These are phyloP conservation scores for Tenualosa ilisha DNA, from an alignment of 2,797 vertebrate genomes.

Conservation along the genomic window DNA sequence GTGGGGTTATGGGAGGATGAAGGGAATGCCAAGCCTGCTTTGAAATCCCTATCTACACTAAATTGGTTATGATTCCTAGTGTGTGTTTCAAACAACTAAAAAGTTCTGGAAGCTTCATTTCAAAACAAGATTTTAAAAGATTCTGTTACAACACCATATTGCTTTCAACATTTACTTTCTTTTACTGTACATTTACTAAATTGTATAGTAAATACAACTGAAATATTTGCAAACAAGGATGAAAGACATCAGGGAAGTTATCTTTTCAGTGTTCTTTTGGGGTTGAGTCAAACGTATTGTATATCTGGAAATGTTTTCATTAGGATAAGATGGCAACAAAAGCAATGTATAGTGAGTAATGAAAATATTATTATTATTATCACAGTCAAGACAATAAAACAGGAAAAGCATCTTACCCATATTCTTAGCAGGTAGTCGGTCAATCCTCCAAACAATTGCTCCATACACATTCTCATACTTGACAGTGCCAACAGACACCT, in stretches of 20 bases:
- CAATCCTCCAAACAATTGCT: conserved; percentile 95
- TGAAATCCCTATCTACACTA: background rate
- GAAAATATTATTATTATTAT: background rate
- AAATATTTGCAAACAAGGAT: background rate
- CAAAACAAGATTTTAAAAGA: background rate
- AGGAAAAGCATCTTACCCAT: conserved; percentile 76
- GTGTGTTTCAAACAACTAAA: background rate
- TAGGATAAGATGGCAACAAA: too few species aligned
- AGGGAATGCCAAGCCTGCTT: background rate
- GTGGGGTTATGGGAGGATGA: background rate
- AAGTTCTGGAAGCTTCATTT: background rate
- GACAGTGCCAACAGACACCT: conserved; percentile 89
- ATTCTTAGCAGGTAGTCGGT: conserved; percentile 94
- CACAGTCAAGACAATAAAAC: background rate
- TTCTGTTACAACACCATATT: background rate
- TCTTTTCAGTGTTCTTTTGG: too few species aligned
- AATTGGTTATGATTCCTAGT: background rate
- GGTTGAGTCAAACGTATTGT: too few species aligned
- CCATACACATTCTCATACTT: conserved; percentile 95
- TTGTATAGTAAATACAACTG: background rate
- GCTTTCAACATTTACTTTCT: background rate
- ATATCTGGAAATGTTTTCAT: too few species aligned
- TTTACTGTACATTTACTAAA: background rate
- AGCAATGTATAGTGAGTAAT: background rate
- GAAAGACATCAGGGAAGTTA: background rate